Base-by-base conservation (phyloP, 2,797 vertebrate genomes). In the Antennarius maculatus region DNA sequence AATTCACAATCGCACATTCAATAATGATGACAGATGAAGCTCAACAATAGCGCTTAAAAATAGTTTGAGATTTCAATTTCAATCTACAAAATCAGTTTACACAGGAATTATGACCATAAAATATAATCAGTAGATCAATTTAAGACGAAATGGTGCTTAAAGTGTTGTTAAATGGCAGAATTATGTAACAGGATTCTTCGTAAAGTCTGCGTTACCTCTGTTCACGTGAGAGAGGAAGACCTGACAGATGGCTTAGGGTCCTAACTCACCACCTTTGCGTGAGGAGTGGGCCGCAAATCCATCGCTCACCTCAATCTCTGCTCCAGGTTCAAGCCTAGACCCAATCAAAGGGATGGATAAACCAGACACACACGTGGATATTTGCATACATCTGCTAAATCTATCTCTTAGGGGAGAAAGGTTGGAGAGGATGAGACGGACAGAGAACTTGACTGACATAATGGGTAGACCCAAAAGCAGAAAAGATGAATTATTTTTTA, bases 191-290 rank as follows among this genome's bases (percentile, higher is more conserved):
- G 13, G 43, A 13, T 34, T 23, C 62, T 18, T 74, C 64, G 43
- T 64, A 8, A 47, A 45, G 43, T 15, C 23, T 61, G 14, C 61
- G 61, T 65, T 82, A 23, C 50, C 16, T 65, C 54, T 79, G 53
- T 64, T 62, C 61, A 63, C 73, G 73, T 76, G 73, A 51, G 70
- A 58, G 41, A 67, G 74, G 79, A 75, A 17, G 61, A 71, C 46
- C 73, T 90, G 89, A 91, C 91, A 90, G 87, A 91, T 88, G 87
- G 85, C 86, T 85, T 61, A 64, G 65, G 78, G 89, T 91, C 85
- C 83, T 73, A 67, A 83, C 81, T 93, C 90, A 90, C 76, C 86
- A 83, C 88, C 82, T 90, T 90, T 16, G 71, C 71, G 69, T 86
- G 80, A 87, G 77, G 49, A 84, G 80, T 11, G 29, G 81, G 73